Evolutionary conservation across 2,888 invertebrate species (phyloP), one percentile per base, ranked within the genome.

Genomic region (Ametastegia equiseti): DNA sequence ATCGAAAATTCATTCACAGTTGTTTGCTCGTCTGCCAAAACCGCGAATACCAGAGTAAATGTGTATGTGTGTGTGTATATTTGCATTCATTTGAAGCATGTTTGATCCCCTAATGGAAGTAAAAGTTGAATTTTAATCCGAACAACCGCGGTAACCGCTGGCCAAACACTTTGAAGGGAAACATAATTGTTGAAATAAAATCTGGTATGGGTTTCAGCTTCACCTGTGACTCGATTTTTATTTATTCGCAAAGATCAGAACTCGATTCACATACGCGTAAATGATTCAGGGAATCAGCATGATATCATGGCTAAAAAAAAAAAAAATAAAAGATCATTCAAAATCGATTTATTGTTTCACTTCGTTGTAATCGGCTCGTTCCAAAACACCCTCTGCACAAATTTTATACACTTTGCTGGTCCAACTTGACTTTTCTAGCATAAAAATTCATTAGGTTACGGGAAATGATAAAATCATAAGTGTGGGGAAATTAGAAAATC

Each of bases 1-100:
- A 69, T 50, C 36, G 27, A 54, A 39, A n/a, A 67, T 80, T 80
- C 47, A n/a, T 80, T 15, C 27, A 80, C 33, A 42, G 39, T 73
- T 50, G 81, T 60, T 33, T n/a, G 63, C 63, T 33, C n/a, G 30
- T 45, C 13, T n/a, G 13, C 63, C 23, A 9, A 54, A 63, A 63
- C 63, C 63, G 33, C 63, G 63, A 63, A 33, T 33, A 63, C 63
- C 63, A 63, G 33, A 23, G 39, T 39, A 42, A 42, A 19, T 69
- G 36, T 33, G 39, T 19, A n/a, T 69, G 19, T 42, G 36, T 69
- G 36, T 33, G 39, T 19, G n/a, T 69, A 42, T 42, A 69, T 69
- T 42, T 69, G 42, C 69, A 42, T 69, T 69, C 42, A 23, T 42
- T 69, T 42, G 69, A 63, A 63, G 63, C 63, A 63, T 69, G 69